Percentiles rank a stretch among this genome's conserved stretches.
Evolutionary conservation across 2,113 vertebrate genomes (phyloP).

Genomic region (Aythya baeri): DNA sequence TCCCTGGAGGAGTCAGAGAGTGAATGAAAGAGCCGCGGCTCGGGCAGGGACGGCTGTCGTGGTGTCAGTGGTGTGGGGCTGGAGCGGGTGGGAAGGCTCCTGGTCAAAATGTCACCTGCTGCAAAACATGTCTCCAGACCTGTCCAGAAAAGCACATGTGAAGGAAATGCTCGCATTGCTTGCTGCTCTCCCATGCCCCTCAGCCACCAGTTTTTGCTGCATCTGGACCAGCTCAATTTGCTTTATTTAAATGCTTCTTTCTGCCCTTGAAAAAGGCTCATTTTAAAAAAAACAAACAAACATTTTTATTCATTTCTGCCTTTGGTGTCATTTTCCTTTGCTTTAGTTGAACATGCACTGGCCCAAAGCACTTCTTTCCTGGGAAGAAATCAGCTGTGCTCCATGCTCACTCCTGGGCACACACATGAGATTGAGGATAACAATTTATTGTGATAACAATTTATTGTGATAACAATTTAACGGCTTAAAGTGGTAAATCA

Average conservation of each 20-base stretch:
- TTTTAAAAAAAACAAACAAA: neutral
- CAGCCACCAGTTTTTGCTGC: neutral
- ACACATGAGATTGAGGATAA: fast-evolving
- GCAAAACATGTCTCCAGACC: neutral
- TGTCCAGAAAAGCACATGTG: neutral
- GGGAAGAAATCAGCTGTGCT: neutral
- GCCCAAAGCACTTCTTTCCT: neutral
- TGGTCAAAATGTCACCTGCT: neutral
- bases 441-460: neutral
- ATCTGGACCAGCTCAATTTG: neutral
- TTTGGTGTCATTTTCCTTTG: neutral
- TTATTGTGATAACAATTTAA: neutral
- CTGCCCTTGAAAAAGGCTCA: neutral
- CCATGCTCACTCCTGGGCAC: neutral
- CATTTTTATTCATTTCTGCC: neutral
- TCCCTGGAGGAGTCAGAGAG: neutral
- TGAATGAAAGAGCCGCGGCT: neutral
- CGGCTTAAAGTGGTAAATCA: neutral
- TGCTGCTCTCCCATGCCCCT: neutral
- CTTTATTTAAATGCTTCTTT: neutral
- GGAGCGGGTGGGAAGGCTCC: neutral
- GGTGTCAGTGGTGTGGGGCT: fast-evolving
- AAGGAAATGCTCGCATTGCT: neutral
- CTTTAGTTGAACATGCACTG: neutral
- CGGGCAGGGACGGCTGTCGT: neutral